Percentiles rank a stretch among this genome's conserved stretches.
These are phyloP conservation scores for Rhabditophanes sp. DNA, from an alignment of 2,888 invertebrate genomes.

Conservation along the genomic window DNA sequence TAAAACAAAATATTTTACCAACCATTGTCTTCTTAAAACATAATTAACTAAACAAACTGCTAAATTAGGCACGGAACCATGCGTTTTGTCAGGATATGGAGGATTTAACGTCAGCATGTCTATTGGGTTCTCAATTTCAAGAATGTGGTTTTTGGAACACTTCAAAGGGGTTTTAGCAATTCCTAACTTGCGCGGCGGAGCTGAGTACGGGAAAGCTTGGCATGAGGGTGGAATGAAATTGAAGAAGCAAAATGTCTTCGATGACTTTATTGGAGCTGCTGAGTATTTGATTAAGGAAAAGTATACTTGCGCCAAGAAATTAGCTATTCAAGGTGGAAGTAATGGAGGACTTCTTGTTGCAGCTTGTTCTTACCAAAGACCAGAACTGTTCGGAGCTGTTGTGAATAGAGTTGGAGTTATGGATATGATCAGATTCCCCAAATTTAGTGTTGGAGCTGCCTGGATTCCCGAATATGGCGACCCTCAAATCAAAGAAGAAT, in stretches of 20 bases:
- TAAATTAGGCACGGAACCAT: conserved; percentile 51
- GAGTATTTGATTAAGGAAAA: conserved; percentile 48
- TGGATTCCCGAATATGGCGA: conserved; percentile 90
- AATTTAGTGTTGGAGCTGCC: conserved; percentile 89
- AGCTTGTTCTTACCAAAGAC: conserved; percentile 81
- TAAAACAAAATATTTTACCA: too few relatives aligned
- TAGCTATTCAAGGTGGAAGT: conserved; percentile 78
- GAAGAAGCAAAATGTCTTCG: conserved; percentile 90
- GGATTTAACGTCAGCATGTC: conserved; percentile 64
- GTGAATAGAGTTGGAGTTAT: conserved; percentile 86
- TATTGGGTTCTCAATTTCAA: conserved; percentile 71
- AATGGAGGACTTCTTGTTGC: conserved; percentile 92
- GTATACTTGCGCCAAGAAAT: conserved; percentile 55
- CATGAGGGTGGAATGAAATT: conserved; percentile 74
- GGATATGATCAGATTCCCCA: conserved; percentile 92
- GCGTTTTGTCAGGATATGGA: conserved; percentile 60
- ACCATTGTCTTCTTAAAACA: too few relatives aligned
- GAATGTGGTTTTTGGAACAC: conserved; percentile 72
- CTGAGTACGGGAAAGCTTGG: conserved; percentile 89
- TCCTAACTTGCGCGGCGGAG: conserved; percentile 87
- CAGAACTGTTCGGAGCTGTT: conserved; percentile 78
- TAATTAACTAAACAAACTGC: background rate
- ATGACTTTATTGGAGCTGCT: conserved; percentile 83
- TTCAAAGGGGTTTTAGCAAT: conserved; percentile 73
- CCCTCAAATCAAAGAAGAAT: conserved; percentile 67